phyloP scores from a whole-genome alignment of 1,140 invertebrate genomes.

The Octopus bimaculoides region DNA sequence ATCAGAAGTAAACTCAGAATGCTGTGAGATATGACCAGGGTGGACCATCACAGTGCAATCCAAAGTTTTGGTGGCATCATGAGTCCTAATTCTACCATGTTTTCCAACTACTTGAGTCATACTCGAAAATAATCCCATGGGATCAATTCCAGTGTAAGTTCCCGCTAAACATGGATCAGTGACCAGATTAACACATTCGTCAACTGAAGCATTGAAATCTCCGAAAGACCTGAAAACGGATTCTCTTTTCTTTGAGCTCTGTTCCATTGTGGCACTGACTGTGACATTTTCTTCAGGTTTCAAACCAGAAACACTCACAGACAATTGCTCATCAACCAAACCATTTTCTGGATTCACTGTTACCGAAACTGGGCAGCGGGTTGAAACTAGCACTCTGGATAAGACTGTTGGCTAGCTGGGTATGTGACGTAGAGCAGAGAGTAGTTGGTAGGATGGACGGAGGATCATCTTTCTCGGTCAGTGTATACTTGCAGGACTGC shows the following conservation, averaged over 20 bases:
- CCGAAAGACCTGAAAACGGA: slow-evolving; percentile 16
- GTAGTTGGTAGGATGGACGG: no score
- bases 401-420: no score
- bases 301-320: background rate
- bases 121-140: slow-evolving; percentile 37
- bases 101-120: slow-evolving; percentile 17
- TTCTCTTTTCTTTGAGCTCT: background rate
- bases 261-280: background rate
- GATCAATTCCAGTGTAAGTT: slow-evolving; percentile 27
- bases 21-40: no score
- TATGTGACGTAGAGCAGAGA: no score
- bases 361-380: background rate
- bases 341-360: background rate
- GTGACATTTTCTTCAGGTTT: background rate
- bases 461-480: no score
- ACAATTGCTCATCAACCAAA: background rate
- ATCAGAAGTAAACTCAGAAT: no score
- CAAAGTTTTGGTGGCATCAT: no score
- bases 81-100: no score
- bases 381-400: no score
- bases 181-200: slow-evolving; percentile 24
- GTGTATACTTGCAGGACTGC: no score
- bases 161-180: slow-evolving; percentile 15
- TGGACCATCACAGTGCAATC: no score
- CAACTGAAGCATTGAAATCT: slow-evolving; percentile 18